Evolutionary conservation across 2,113 vertebrate species (phyloP).

Genomic region (Pseudopipra pipra): DNA sequence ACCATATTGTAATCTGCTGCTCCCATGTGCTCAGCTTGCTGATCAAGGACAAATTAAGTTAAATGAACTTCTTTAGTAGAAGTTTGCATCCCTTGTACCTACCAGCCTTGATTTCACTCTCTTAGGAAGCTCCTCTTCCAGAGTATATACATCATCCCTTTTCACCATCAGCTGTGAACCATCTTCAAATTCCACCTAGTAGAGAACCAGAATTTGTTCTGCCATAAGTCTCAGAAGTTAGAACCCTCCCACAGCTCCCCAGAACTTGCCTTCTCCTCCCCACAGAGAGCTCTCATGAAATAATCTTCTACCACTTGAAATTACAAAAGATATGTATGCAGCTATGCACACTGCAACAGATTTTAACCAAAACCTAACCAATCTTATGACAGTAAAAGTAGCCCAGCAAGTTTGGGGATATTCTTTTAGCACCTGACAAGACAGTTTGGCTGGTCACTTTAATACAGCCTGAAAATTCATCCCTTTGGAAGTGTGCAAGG

Average conservation of each 20-base stretch:
- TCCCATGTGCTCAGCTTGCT: neutral
- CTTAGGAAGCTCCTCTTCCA: slow-evolving; percentile 97
- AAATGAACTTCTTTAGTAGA: neutral
- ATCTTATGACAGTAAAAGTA: neutral
- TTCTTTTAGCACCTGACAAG: neutral
- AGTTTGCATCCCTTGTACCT: neutral
- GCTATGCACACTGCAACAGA: neutral
- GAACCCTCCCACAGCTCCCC: neutral
- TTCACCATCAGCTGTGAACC: slow-evolving; percentile 94
- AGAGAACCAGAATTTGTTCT: neutral
- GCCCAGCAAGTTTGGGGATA: neutral
- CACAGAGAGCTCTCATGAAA: neutral
- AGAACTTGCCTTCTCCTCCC: neutral
- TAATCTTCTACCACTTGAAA: neutral
- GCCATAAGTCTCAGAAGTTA: neutral
- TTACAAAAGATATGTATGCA: rapidly evolving
- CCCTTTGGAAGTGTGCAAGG: neutral
- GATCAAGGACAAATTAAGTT: neutral
- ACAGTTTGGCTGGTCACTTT: neutral
- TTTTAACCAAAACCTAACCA: neutral
- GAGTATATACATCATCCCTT: slow-evolving; percentile 93
- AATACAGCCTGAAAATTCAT: neutral
- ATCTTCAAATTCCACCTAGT: slow-evolving; percentile 97
- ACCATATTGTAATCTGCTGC: neutral
- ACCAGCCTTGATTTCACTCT: slow-evolving; percentile 96